Evolutionary conservation across 2,113 vertebrate genomes (phyloP), one percentile per base, ranked within the genome.

Genomic region (Larimichthys polyactis): DNA sequence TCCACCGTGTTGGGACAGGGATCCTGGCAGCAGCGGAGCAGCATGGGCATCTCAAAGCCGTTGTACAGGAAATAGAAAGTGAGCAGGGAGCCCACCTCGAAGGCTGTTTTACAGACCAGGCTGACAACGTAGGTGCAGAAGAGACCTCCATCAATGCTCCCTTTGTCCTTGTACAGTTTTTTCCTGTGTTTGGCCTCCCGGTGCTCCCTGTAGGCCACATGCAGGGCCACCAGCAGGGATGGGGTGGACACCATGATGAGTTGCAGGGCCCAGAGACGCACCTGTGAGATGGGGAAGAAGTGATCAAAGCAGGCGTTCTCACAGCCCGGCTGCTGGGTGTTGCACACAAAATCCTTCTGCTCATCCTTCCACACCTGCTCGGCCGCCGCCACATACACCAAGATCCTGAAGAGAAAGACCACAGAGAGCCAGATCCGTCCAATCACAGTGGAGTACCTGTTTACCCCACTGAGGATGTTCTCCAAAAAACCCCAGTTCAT

Each of bases 301-400:
- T 94, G 89, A 91, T 98, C 97, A 89, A 96, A 98, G 90, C 97
- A 99, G 36, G 95, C 94, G 48, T 97, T 98, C 91, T 96, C 94
- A 68, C 97, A 99, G 20, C 97, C 97, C 0, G 97, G 96, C 90
- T 98, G 97, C 80, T 86, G 85, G 27, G 92, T 94, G 87, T 96
- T 98, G 81, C 97, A 99, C 43, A 95, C 89, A 66, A 97, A 99
- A 44, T 97, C 97, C 59, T 95, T 95, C 46, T 94, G 92, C 81
- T 97, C 97, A 0, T 96, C 91, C 78, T 97, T 97, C 97, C 97
- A 98, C 82, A 97, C 96, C 0, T 96, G 94, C 91, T 98, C 95
- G 0, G 97, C 96, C 0, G 96, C 97, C 0, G 90, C 96, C 58
- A 97, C 80, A 1, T 96, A 98, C 82, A 98, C 93, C 89, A 99